Percentiles rank a stretch among this genome's conserved stretches.
Evolutionary conservation across 2,797 vertebrate genomes (phyloP).

Genomic region (Sebastes variabilis): DNA sequence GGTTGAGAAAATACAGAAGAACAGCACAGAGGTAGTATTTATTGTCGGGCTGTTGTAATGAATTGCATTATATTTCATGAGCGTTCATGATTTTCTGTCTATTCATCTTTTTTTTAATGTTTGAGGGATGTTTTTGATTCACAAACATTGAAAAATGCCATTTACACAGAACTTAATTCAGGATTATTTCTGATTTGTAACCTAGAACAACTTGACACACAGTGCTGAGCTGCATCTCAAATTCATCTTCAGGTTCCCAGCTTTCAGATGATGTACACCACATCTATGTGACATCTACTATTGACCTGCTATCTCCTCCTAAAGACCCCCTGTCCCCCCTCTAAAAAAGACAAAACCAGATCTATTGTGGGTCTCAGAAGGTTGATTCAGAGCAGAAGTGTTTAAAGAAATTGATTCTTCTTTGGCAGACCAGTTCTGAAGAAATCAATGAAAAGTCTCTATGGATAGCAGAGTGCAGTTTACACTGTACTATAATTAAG

Average conservation of each 20-base stretch:
- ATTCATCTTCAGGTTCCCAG: no score
- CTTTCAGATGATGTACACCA: no score
- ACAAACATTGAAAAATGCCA: no score
- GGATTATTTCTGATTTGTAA: no score
- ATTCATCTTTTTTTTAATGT: neutral
- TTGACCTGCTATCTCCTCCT: accelerated
- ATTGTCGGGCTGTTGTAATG: neutral
- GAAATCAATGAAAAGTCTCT: conserved; percentile 1
- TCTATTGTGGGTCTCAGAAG: no score
- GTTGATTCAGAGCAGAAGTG: neutral
- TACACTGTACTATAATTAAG: neutral
- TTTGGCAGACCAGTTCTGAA: neutral
- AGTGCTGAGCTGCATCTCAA: no score
- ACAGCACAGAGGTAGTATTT: neutral
- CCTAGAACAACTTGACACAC: no score
- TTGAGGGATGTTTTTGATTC: neutral
- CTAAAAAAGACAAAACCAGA: no score
- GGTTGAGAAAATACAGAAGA: neutral
- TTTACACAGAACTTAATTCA: no score
- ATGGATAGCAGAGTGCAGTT: neutral
- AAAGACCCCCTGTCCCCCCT: no score
- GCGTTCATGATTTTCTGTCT: neutral
- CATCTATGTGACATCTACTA: no score
- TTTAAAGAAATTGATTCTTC: neutral
- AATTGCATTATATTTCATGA: neutral